Evolutionary conservation across 2,797 vertebrate species (phyloP).

Genomic region (Diceros bicornis): DNA sequence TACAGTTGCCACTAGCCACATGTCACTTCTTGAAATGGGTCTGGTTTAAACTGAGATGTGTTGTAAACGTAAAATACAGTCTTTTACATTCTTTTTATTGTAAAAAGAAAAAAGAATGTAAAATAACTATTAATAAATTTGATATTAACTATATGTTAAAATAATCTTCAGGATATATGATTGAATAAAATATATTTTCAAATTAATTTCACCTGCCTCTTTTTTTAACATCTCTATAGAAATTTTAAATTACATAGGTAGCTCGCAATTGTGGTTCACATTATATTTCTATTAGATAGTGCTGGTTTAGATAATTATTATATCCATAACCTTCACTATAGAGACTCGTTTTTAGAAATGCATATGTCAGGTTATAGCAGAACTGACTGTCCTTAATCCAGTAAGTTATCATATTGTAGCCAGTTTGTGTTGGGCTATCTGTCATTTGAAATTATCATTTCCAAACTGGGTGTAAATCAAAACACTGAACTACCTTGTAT

Average conservation of each 20-base stretch:
- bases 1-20: neutral
- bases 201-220: neutral
- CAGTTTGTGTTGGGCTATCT: neutral
- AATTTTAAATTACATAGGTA: neutral
- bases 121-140: neutral
- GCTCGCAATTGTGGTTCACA: neutral
- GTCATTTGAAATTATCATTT: neutral
- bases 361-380: neutral
- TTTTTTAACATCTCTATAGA: neutral
- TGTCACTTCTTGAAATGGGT: neutral
- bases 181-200: constrained; percentile 26
- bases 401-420: neutral
- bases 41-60: neutral
- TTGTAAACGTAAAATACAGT: neutral
- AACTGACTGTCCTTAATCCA: neutral
- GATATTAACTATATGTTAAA: constrained; percentile 28
- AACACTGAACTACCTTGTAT: neutral
- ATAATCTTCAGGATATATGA: neutral
- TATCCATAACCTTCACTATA: neutral
- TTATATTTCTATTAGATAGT: neutral
- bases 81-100: neutral
- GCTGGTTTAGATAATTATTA: neutral
- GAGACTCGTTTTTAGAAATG: constrained; percentile 27
- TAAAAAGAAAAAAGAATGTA: neutral
- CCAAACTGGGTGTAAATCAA: neutral